A percentile compares a stretch with the other conserved stretches of the same genome.
These are phyloP conservation scores for Balaeniceps rex DNA, from an alignment of 2,113 vertebrate species.

Conservation along the genomic window DNA sequence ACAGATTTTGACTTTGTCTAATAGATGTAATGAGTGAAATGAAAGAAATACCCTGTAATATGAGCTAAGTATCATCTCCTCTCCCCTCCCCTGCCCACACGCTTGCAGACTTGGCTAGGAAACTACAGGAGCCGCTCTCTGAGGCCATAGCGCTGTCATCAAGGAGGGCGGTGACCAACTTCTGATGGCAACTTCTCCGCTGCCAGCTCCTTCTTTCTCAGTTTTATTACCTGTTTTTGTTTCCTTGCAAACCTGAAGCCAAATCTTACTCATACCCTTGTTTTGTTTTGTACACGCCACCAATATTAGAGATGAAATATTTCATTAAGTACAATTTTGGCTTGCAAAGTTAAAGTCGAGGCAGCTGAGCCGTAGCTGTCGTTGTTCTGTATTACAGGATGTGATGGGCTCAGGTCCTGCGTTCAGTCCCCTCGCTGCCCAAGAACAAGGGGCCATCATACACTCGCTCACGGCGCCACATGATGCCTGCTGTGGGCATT, in stretches of 20 bases:
- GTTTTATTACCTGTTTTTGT: not conserved
- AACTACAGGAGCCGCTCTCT: not conserved
- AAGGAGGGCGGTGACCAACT: not conserved
- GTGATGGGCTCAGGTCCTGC: not conserved
- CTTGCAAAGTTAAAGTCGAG: not conserved
- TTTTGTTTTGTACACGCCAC: not conserved
- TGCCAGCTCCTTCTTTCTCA: not conserved
- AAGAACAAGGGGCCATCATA: not conserved
- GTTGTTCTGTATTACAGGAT: no score
- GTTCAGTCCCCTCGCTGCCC: no score
- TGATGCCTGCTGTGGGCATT: not conserved
- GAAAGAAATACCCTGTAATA: not conserved
- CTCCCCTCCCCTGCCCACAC: not conserved
- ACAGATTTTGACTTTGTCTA: not conserved
- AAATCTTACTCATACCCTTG: not conserved
- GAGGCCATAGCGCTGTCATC: not conserved
- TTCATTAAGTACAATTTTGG: not conserved
- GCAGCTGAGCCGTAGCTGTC: not conserved
- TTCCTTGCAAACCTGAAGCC: not conserved
- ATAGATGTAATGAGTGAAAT: not conserved
- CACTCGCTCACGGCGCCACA: accelerated
- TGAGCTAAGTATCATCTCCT: not conserved
- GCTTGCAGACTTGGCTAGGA: not conserved
- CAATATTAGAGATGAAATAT: not conserved
- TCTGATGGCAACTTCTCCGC: not conserved